phyloP scores from a whole-genome alignment of 2,797 vertebrate species.

The Liasis olivaceus region DNA sequence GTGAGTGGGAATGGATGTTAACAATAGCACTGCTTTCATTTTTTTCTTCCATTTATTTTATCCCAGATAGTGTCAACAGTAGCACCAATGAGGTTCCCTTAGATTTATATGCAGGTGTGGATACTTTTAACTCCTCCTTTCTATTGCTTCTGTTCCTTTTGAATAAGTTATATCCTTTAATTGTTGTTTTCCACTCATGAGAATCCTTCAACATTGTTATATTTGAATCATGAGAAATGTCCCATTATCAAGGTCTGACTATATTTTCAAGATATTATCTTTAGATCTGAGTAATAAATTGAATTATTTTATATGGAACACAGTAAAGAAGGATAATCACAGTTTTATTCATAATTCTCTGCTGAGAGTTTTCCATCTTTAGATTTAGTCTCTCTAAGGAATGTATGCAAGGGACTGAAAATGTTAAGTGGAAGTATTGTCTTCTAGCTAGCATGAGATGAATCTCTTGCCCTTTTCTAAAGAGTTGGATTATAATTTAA shows the following conservation, averaged over 20 bases:
- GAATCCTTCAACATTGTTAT: background rate
- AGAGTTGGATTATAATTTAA: slow-evolving; percentile 45
- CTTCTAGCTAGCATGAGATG: slow-evolving; percentile 41
- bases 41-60: background rate
- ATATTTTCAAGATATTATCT: slow-evolving; percentile 32
- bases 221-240: background rate
- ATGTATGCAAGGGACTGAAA: slow-evolving; percentile 33
- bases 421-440: slow-evolving; percentile 46
- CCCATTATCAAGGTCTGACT: slow-evolving; percentile 10
- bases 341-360: slow-evolving; percentile 3
- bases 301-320: slow-evolving; percentile 31
- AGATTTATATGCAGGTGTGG: background rate
- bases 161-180: background rate
- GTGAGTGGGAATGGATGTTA: background rate
- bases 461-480: slow-evolving; percentile 38
- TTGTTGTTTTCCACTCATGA: background rate
- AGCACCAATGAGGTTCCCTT: background rate
- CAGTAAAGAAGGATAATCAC: slow-evolving; percentile 23
- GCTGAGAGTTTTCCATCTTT: slow-evolving; percentile 5
- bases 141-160: background rate
- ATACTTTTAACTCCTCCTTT: background rate
- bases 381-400: slow-evolving; percentile 24
- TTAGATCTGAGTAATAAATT: slow-evolving; percentile 13
- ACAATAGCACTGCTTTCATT: background rate
- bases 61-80: background rate